Evolutionary conservation across 2,113 vertebrate genomes (phyloP).

Genomic region (Rhinopomastus cyanomelas): DNA sequence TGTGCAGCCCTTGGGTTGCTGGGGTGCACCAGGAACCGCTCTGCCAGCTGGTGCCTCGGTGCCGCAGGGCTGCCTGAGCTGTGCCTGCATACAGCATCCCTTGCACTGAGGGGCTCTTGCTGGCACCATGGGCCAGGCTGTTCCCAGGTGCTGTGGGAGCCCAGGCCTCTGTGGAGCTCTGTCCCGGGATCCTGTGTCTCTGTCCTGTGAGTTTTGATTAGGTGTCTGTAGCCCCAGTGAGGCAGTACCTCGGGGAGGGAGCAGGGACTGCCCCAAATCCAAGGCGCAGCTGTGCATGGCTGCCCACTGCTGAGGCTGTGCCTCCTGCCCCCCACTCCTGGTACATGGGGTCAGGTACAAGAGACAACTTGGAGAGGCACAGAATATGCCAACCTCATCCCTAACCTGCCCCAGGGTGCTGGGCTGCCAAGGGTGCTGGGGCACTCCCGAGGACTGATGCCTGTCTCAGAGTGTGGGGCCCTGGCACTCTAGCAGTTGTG

Average conservation of each 20-base stretch:
- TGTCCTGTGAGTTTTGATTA: not conserved
- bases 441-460: accelerated
- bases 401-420: accelerated
- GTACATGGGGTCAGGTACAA: accelerated
- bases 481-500: not conserved
- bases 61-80: not conserved
- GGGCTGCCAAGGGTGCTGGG: not conserved
- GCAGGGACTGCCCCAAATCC: accelerated
- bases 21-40: not conserved
- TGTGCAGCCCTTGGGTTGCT: accelerated
- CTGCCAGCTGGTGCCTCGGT: not conserved
- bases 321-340: not conserved
- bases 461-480: not conserved
- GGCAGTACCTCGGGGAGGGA: not conserved
- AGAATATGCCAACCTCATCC: accelerated
- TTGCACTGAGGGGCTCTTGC: accelerated
- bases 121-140: accelerated
- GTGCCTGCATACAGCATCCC: not conserved
- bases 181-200: not conserved
- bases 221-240: not conserved
- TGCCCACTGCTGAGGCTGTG: not conserved
- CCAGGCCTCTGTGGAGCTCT: not conserved
- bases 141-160: not conserved
- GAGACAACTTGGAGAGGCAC: accelerated
- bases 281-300: accelerated